Percentiles rank a stretch among this genome's conserved stretches.
Evolutionary conservation across 37 sponge, comb jelly and placozoan species (phyloP).

Genomic region (Ianthella basta): DNA sequence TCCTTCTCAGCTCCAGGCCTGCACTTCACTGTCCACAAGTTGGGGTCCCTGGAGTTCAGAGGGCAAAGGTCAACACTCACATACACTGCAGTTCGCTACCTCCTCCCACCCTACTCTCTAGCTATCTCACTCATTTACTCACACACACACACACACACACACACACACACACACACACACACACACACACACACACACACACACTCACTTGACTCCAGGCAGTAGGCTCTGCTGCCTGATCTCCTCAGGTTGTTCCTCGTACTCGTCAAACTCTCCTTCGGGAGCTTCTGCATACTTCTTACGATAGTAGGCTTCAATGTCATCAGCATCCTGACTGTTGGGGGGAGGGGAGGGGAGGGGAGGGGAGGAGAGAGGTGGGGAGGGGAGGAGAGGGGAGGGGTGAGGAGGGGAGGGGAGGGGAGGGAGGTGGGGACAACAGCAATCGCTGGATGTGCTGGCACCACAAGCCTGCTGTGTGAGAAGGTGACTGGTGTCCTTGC

Average conservation of each 20-base stretch:
- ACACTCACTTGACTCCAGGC: slow-evolving; percentile 91
- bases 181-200: background rate
- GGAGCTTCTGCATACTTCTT: slow-evolving; percentile 80
- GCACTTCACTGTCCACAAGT: slow-evolving; percentile 97
- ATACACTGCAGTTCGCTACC: background rate
- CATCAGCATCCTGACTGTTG: slow-evolving; percentile 61
- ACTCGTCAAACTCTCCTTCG: slow-evolving; percentile 69
- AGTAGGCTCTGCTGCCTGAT: slow-evolving; percentile 92
- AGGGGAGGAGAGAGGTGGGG: background rate
- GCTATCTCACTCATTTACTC: background rate
- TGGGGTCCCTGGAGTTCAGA: slow-evolving; percentile 80
- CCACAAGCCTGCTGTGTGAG: background rate
- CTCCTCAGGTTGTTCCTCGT: slow-evolving; percentile 68
- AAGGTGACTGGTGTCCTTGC: background rate
- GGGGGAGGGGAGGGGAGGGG: background rate
- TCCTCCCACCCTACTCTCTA: background rate
- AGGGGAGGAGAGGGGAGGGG: background rate
- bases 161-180: background rate
- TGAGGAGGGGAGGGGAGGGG: background rate
- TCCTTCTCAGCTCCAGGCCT: slow-evolving; percentile 91
- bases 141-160: background rate
- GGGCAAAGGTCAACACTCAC: background rate
- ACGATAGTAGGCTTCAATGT: slow-evolving; percentile 77
- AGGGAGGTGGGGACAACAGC: background rate
- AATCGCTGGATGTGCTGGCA: background rate